Evolutionary conservation across 2,888 invertebrate species (phyloP), one percentile per base, ranked within the genome.

Genomic region (Andricus quercusramuli): DNA sequence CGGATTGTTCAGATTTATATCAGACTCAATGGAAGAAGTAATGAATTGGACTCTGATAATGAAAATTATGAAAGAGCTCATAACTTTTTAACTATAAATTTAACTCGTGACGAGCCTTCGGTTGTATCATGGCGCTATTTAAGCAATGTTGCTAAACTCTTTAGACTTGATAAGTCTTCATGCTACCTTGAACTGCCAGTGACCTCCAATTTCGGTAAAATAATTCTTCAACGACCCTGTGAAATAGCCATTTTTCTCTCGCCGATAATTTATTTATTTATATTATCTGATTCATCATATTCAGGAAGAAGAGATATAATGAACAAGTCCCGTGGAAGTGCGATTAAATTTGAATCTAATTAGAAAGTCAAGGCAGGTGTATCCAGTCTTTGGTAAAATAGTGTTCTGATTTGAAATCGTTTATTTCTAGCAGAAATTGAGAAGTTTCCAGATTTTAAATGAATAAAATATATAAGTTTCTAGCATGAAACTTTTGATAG

Each of bases 281-380:
- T 51, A 47, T 70, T 44, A 44, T 47, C 25, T 13, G 51, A 17
- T 70, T 70, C 51, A 44, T 41, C 41, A 8, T 44, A 68, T 25
- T 68, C 44, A 44, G 70, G 44, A 70, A 70, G 47, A 51, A 51
- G 29, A n/a, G 56, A 56, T 22, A 29, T 22, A 29, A 29, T 68
- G 13, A 67, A 22, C 17, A 37, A 32, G 20, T 41, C 4, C 15
- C 22, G 17, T 51, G 9, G 29, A 70, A 47, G 20, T 70, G 47
- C 29, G 70, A 70, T 70, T 70, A n/a, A 70, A 22, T 70, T 70
- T 47, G 47, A 68, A 68, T 70, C 29, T 20, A 51, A 51, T 29
- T 25, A 51, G 51, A 70, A 70, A 70, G 47, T 70, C 47, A 9
- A 70, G 47, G 29, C 68, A 47, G 44, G 47, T 44, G 41, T 68